A percentile compares a stretch with the other conserved stretches of the same genome.
phyloP scores from a whole-genome alignment of 2,113 vertebrate species.

The Nothocercus julius region DNA sequence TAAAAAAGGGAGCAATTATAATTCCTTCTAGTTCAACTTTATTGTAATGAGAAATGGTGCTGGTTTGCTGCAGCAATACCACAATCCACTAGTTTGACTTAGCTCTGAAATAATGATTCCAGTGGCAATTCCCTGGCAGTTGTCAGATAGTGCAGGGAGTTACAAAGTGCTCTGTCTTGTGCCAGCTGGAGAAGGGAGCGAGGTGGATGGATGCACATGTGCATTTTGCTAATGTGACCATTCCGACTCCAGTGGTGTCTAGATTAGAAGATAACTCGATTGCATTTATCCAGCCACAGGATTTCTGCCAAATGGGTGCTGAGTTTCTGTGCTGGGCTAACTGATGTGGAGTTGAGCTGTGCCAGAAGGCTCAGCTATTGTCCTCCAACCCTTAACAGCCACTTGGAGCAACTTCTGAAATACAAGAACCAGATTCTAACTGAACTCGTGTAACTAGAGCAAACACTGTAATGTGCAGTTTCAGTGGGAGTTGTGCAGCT shows the following conservation, averaged over 20 bases:
- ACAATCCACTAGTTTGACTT: neutral
- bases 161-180: conserved; percentile 22
- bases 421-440: neutral
- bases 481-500: neutral
- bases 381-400: neutral
- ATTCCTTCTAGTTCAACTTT: neutral
- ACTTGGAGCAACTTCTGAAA: conserved; percentile 9
- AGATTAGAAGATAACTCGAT: conserved; percentile 46
- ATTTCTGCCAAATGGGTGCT: neutral
- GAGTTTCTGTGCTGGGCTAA: conserved; percentile 13
- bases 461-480: neutral
- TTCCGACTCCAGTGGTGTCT: conserved; percentile 29
- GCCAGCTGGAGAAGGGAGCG: conserved; percentile 9
- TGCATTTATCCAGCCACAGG: conserved; percentile 3
- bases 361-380: conserved; percentile 28
- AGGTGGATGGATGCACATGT: conserved; percentile 33
- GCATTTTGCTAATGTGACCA: neutral
- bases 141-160: neutral
- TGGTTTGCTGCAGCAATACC: neutral
- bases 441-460: neutral
- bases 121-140: neutral
- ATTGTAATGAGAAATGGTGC: neutral
- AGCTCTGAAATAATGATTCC: neutral
- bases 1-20: neutral
- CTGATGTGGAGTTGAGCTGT: neutral